Conservation (phyloP, 2,888 invertebrate species). For the Eristalis intricaria region DNA sequence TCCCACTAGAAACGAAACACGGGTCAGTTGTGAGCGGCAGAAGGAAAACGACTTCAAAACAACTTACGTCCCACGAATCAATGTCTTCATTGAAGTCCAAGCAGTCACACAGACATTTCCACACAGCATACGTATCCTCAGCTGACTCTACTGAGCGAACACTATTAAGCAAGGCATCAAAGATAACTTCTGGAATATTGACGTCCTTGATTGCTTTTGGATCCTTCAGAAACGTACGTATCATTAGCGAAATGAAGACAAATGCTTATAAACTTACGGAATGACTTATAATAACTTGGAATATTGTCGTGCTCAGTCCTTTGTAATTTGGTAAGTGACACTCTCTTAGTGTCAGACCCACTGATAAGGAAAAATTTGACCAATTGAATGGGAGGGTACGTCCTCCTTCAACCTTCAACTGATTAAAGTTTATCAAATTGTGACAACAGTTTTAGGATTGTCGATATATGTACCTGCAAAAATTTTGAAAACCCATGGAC, state of each 20-base stretch:
- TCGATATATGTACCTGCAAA: constrained; percentile 74
- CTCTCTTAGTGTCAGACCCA: constrained; percentile 77
- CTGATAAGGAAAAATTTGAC: constrained; percentile 77
- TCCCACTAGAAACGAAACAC: constrained; percentile 76
- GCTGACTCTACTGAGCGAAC: constrained; percentile 75
- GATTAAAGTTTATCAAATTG: background rate
- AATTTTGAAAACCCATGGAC: constrained; percentile 77
- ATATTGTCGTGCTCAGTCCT: constrained; percentile 76
- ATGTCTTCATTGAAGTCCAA: constrained; percentile 75
- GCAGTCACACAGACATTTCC: constrained; percentile 78
- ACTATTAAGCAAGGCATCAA: constrained; percentile 76
- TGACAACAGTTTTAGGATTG: background rate
- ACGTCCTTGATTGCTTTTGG: constrained; percentile 74
- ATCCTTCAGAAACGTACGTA: constrained; percentile 64
- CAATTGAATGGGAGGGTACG: constrained; percentile 57
- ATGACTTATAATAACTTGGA: constrained; percentile 74
- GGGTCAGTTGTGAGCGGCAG: background rate
- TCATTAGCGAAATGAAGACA: background rate
- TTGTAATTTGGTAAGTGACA: constrained; percentile 77
- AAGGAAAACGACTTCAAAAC: background rate
- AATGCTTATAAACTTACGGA: constrained; percentile 74
- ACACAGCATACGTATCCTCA: constrained; percentile 73
- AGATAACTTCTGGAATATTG: constrained; percentile 79
- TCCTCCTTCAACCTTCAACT: constrained; percentile 66
- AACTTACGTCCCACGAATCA: constrained; percentile 75